These are phyloP conservation scores for Acanthurus lineatus DNA, from an alignment of 2,797 vertebrate genomes.

Conservation along the genomic window DNA sequence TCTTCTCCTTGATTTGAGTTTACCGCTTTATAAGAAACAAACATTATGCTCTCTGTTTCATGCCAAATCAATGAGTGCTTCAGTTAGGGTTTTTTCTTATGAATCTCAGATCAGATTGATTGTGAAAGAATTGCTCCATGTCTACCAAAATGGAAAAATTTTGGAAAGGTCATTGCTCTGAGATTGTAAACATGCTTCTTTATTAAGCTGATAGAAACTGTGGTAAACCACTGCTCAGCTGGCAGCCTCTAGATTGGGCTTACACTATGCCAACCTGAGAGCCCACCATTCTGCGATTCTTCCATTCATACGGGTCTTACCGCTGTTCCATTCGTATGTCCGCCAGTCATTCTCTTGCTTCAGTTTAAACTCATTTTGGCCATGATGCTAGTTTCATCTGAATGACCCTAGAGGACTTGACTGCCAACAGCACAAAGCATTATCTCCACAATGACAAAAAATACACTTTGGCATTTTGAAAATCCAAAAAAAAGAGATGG, in stretches of 20 bases:
- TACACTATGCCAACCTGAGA: background rate
- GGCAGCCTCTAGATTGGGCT: slow-evolving; percentile 7
- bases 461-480: slow-evolving; percentile 5
- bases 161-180: slow-evolving; percentile 24
- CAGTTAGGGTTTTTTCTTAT: background rate
- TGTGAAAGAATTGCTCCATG: background rate
- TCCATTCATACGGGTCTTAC: slow-evolving; percentile 11
- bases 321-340: background rate
- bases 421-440: slow-evolving; percentile 13
- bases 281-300: slow-evolving; percentile 12
- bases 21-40: background rate
- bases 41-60: background rate
- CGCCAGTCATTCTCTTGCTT: background rate
- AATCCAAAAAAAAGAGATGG: background rate
- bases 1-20: background rate
- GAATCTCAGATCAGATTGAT: background rate
- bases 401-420: background rate
- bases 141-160: slow-evolving; percentile 14
- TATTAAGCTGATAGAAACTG: slow-evolving; percentile 4
- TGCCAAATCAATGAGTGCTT: background rate
- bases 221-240: slow-evolving; percentile 14
- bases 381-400: slow-evolving; percentile 10
- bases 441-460: slow-evolving; percentile 9
- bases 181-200: slow-evolving; percentile 32
- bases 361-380: slow-evolving; percentile 36